These are phyloP conservation scores for Pollimyrus isidori DNA, from an alignment of 2,113 vertebrate species.

Conservation along the genomic window DNA sequence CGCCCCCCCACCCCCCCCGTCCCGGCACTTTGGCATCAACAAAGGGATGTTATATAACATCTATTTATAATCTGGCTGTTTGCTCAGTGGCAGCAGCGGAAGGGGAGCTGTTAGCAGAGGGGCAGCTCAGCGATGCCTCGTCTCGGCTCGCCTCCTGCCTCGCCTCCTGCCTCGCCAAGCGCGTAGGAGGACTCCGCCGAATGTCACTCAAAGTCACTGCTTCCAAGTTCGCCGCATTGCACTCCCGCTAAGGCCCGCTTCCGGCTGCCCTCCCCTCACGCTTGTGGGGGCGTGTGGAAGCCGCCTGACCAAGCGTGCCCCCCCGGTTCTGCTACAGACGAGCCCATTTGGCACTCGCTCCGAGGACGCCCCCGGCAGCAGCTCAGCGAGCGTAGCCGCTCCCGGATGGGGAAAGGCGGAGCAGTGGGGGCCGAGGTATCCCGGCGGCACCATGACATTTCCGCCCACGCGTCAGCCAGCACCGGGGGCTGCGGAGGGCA, in stretches of 20 bases:
- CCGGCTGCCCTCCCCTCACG: neutral
- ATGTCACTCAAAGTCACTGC: conserved; percentile 13
- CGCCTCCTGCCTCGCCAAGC: conserved; percentile 21
- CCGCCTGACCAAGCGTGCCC: neutral
- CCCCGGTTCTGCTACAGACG: neutral
- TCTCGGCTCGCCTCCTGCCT: conserved; percentile 26
- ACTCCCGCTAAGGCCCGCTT: neutral
- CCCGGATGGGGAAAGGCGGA: neutral
- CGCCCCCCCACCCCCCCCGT: conserved; percentile 28
- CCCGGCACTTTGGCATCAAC: conserved; percentile 53
- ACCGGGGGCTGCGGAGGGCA: neutral
- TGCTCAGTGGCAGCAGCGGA: neutral
- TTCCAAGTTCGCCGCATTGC: conserved; percentile 4
- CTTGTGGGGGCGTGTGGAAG: neutral
- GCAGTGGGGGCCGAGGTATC: neutral
- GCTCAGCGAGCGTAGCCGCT: neutral
- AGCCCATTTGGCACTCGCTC: neutral
- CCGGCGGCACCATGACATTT: neutral
- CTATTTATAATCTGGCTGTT: conserved; percentile 49
- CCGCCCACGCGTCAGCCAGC: neutral
- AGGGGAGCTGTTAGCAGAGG: conserved; percentile 12
- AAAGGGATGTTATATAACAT: conserved; percentile 56
- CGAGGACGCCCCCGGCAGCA: neutral
- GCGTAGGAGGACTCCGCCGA: conserved; percentile 6
- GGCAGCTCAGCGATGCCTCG: neutral